Base-by-base conservation (phyloP, 1,140 invertebrate genomes). In the Lasioglossum baleicum region DNA sequence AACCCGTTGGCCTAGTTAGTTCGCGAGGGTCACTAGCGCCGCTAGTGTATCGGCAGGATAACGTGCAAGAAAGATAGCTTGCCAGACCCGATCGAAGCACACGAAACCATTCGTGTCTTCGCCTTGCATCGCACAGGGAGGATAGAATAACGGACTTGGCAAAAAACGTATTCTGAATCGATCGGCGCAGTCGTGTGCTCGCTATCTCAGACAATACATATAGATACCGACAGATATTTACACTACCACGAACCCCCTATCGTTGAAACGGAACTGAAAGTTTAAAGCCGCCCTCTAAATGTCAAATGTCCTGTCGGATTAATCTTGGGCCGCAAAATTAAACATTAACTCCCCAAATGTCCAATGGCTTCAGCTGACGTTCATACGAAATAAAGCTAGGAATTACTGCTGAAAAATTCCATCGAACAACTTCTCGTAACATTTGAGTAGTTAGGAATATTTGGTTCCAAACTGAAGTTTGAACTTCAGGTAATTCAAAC, bases 141-240 rank as follows among this genome's bases (percentile, higher is more conserved):
- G 7, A 42, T 20, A 56, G 44, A 42, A 73, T n/a, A 71, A 68
- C 20, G 56, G 48, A 73, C 61, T 78, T 48, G 77, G n/a, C 35
- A 26, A 80, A 68, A 80, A 67, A 74, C 64, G n/a, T 61, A 51
- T 68, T 74, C 53, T 26, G 35, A 44, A 80, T 80, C 77, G 72
- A 80, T 80, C 63, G 64, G 40, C 44, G 7, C 64, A 51, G 71
- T 51, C 26, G 64, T 66, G 64, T 48, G 35, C 17, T 15, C 15
- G 31, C 11, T 64, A 44, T 67, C 71, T n/a, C 53, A 10, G 53
- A 60, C 26, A 35, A 75, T 78, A 40, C 6, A 11, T 8, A 0
- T 2, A 48, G 31, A 65, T 48, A 7, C 40, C 17, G 7, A 66
- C 40, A 51, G 48, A 73, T 26, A 69, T 20, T 67, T 79, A 31